Percentiles rank a stretch among this genome's conserved stretches.
These are phyloP conservation scores for Steatornis caripensis DNA, from an alignment of 2,113 vertebrate species.

Conservation along the genomic window DNA sequence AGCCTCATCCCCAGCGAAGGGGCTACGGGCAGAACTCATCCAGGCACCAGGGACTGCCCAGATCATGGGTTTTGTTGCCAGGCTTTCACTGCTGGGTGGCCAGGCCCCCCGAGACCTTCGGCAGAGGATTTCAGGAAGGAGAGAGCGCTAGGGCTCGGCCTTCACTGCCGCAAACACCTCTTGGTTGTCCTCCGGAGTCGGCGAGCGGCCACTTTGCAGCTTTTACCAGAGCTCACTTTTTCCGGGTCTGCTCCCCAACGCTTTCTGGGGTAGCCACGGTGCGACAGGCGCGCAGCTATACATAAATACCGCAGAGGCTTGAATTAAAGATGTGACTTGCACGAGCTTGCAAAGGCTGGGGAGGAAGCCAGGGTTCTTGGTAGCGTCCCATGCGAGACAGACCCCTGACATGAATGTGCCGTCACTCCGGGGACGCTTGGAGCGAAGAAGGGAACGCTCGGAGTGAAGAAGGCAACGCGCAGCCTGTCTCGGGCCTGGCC, in stretches of 20 bases:
- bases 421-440: fast-evolving
- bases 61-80: too few species aligned
- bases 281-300: neutral
- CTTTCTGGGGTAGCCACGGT: neutral
- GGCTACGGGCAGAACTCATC: neutral
- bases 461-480: too few species aligned
- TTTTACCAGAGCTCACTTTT: neutral
- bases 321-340: neutral
- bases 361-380: neutral
- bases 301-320: neutral
- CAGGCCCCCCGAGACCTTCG: neutral
- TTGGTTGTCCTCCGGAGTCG: neutral
- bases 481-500: neutral
- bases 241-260: neutral
- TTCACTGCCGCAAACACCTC: neutral
- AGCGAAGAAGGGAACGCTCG: neutral
- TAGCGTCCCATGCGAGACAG: neutral
- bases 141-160: neutral
- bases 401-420: neutral
- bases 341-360: neutral
- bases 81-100: too few species aligned
- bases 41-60: neutral
- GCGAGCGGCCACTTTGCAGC: neutral
- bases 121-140: neutral
- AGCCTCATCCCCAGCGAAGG: neutral